Percentiles rank a stretch among this genome's conserved stretches.
Conservation (phyloP, 2,797 vertebrate genomes). For the Eulemur coronatus region DNA sequence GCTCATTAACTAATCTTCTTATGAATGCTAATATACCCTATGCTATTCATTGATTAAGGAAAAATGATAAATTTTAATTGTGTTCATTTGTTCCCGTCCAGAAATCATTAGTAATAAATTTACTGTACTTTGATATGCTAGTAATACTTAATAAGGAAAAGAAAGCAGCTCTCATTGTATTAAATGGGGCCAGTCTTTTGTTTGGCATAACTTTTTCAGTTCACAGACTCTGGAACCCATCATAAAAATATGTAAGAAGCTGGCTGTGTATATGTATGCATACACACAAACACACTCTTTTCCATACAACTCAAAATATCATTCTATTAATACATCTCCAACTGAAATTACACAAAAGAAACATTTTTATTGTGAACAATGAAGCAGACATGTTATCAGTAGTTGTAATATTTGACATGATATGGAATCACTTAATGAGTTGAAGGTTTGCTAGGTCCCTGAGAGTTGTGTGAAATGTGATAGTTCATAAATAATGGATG, state of each 20-base stretch:
- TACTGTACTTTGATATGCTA: not conserved
- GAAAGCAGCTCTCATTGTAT: not conserved
- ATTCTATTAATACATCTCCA: constrained; percentile 6
- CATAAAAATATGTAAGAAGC: not conserved
- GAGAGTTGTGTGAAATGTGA: constrained; percentile 37
- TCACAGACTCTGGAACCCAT: not conserved
- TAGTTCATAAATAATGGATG: constrained; percentile 53
- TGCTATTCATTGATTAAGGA: not conserved
- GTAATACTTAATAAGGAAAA: not conserved
- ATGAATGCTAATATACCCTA: not conserved
- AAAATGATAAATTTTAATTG: constrained; percentile 27
- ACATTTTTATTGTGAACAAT: constrained; percentile 60
- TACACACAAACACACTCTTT: not conserved
- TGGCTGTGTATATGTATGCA: not conserved
- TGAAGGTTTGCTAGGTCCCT: not conserved
- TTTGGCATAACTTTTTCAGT: not conserved
- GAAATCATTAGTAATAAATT: constrained; percentile 11
- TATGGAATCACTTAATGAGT: constrained; percentile 15
- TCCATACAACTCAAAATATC: constrained; percentile 42
- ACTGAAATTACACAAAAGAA: constrained; percentile 58
- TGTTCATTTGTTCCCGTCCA: not conserved
- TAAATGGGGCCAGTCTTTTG: not conserved
- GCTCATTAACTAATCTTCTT: not conserved
- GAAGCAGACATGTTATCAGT: not conserved
- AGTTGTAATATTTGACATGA: constrained; percentile 48